phyloP scores from a whole-genome alignment of 2,797 vertebrate genomes.

The Lagorchestes hirsutus region DNA sequence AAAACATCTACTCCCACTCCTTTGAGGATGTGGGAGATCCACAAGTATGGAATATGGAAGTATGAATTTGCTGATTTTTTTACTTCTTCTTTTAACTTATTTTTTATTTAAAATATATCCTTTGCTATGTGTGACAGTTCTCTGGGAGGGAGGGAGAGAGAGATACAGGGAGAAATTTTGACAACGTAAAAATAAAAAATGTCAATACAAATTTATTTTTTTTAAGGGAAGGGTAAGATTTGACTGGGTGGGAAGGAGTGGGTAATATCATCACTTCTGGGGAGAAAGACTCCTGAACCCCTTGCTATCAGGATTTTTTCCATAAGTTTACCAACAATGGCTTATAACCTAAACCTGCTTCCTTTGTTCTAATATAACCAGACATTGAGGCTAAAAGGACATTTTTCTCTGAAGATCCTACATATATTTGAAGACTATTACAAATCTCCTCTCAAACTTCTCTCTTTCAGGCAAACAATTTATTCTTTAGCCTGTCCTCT shows the following conservation, averaged over 20 bases:
- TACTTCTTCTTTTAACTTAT: too few species aligned
- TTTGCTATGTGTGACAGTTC: too few species aligned
- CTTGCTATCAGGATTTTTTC: not conserved
- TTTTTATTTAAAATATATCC: too few species aligned
- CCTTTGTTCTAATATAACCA: not conserved
- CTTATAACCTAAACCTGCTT: not conserved
- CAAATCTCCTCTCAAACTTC: not conserved
- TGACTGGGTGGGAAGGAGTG: not conserved
- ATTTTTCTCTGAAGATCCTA: not conserved
- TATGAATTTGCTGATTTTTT: too few species aligned
- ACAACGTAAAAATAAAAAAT: not conserved
- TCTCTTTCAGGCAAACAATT: not conserved
- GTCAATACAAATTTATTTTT: not conserved
- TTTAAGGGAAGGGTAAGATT: not conserved
- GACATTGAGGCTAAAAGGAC: not conserved
- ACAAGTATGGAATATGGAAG: not conserved
- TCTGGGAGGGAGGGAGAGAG: not conserved
- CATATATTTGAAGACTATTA: not conserved
- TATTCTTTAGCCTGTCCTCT: constrained; percentile 5
- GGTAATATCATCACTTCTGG: not conserved
- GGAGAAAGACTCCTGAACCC: not conserved
- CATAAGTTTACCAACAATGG: not conserved
- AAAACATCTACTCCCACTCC: not conserved
- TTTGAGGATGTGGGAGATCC: not conserved
- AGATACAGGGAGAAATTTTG: not conserved